A percentile compares a stretch with the other conserved stretches of the same genome.
Evolutionary conservation across 2,888 invertebrate species (phyloP).

Genomic region (Ormia ochracea): DNA sequence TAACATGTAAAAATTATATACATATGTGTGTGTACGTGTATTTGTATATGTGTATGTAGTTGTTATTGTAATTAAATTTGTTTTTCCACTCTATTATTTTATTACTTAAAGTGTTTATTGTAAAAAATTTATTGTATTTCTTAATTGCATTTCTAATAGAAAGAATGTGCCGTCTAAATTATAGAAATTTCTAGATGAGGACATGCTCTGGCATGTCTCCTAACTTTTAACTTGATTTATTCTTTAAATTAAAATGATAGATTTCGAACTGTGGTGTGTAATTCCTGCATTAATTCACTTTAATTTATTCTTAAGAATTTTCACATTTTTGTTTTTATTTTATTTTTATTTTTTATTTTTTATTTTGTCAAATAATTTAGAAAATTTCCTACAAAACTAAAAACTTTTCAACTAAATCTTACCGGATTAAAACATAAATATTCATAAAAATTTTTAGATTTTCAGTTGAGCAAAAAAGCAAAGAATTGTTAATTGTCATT

Average conservation of each 20-base stretch:
- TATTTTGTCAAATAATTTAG: neutral
- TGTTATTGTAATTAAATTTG: too few relatives aligned
- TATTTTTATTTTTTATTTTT: too few relatives aligned
- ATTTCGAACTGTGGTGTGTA: neutral
- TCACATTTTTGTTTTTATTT: neutral
- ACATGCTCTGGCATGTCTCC: neutral
- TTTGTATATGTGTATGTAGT: too few relatives aligned
- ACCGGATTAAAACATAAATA: conserved; percentile 20
- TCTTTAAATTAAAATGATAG: neutral
- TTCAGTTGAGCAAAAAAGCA: neutral
- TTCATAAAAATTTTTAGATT: neutral
- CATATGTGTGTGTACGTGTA: too few relatives aligned
- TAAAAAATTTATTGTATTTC: too few relatives aligned
- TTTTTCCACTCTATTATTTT: too few relatives aligned
- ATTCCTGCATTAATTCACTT: neutral
- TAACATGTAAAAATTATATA: too few relatives aligned
- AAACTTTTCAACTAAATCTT: conserved; percentile 24
- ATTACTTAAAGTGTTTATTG: too few relatives aligned
- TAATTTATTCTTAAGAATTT: conserved; percentile 11
- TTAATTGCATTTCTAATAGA: too few relatives aligned
- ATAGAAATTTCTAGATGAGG: neutral
- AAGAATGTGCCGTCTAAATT: too few relatives aligned
- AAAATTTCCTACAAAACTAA: conserved; percentile 1
- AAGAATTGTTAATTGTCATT: conserved; percentile 20
- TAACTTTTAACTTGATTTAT: neutral